Conservation (phyloP, 2,888 invertebrate species). For the Deilephila elpenor region DNA sequence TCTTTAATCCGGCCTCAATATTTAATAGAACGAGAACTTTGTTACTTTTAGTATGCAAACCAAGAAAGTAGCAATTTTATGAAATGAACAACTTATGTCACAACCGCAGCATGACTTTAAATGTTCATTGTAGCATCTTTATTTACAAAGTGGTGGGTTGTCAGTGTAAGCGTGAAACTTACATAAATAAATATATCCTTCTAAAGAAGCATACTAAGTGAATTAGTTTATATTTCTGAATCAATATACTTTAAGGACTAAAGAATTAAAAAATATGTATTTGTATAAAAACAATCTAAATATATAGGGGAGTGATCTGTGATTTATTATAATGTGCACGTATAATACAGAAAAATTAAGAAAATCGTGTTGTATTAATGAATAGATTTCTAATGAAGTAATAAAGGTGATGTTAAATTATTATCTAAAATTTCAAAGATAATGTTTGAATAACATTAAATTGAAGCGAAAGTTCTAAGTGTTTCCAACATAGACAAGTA, state of each 20-base stretch:
- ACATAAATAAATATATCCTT: neutral
- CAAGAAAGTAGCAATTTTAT: neutral
- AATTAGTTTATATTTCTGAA: too few species aligned
- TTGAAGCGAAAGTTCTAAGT: neutral
- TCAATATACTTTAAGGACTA: too few species aligned
- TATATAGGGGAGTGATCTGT: too few species aligned
- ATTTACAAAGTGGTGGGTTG: slow-evolving; percentile 12
- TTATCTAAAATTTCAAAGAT: too few species aligned
- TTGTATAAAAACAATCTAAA: too few species aligned
- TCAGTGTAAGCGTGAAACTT: neutral
- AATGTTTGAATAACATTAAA: neutral
- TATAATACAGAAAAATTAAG: too few species aligned
- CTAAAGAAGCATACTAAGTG: too few species aligned
- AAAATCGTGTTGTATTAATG: too few species aligned
- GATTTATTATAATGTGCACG: too few species aligned
- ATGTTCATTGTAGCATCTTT: neutral
- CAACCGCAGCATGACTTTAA: slow-evolving; percentile 7
- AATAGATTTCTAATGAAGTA: too few species aligned
- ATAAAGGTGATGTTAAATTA: too few species aligned
- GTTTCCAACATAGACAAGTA: slow-evolving; percentile 1
- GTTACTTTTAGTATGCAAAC: neutral
- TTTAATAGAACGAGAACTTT: neutral
- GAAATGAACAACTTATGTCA: slow-evolving; percentile 10
- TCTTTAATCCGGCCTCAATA: neutral
- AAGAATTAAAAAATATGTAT: too few species aligned